Evolutionary conservation across 1,140 invertebrate genomes (phyloP).

Genomic region (Sinella curviseta): DNA sequence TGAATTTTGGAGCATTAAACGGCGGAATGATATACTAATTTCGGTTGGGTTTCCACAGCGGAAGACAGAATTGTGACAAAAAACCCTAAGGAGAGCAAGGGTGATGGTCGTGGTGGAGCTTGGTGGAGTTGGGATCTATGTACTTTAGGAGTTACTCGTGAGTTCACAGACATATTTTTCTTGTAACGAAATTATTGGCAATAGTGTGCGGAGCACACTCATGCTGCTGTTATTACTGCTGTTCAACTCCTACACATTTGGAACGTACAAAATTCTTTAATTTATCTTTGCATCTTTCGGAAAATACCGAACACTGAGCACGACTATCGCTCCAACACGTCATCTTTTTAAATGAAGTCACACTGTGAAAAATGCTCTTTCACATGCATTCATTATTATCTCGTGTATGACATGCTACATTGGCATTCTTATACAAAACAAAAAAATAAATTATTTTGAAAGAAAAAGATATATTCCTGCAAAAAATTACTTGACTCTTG

Average conservation of each 20-base stretch:
- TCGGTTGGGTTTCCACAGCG: too few species aligned
- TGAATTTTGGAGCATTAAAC: too few species aligned
- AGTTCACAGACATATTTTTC: background rate
- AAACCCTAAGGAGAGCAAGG: background rate
- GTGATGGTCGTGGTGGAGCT: background rate
- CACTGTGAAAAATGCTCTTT: too few species aligned
- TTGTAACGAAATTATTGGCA: slow-evolving; percentile 1
- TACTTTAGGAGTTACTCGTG: background rate
- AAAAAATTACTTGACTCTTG: too few species aligned
- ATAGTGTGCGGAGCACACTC: background rate
- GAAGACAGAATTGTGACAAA: background rate
- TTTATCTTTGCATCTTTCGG: background rate
- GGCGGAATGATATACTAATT: too few species aligned
- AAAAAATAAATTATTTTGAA: too few species aligned
- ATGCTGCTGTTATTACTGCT: background rate
- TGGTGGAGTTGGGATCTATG: too few species aligned
- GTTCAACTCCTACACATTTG: background rate
- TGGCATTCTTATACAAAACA: too few species aligned
- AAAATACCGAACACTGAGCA: background rate
- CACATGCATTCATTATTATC: too few species aligned
- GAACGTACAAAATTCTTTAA: background rate
- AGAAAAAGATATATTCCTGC: too few species aligned
- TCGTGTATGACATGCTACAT: too few species aligned
- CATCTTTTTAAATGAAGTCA: too few species aligned
- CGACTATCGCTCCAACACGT: background rate